Evolutionary conservation across 2,888 invertebrate genomes (phyloP), one percentile per base, ranked within the genome.

Genomic region (Esperia sulphurella): DNA sequence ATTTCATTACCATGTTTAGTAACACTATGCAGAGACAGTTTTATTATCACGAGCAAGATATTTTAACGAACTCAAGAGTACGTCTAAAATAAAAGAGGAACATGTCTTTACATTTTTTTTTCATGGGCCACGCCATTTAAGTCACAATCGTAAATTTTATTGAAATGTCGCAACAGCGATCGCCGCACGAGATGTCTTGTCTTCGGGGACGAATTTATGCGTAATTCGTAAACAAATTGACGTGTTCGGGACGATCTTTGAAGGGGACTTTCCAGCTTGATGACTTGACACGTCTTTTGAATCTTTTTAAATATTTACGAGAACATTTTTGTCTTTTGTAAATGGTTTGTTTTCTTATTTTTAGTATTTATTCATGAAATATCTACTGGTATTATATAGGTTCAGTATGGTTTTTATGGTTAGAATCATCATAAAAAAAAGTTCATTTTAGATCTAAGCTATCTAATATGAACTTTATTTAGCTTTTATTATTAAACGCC

Each of bases 141-240:
- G 88, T 86, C 85, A 84, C 77, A 83, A 87, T 85, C 88, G 88
- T 88, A 88, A 89, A 88, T 89, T 88, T 88, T 88, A 89, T 89
- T 88, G 87, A 89, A 88, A 87, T 84, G 88, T 87, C 86, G 83
- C 82, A 79, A 81, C 83, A 81, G 75, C 82, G 86, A 88, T 88
- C 85, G 83, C 83, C 77, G 84, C 77, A 76, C 80, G 83, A 87
- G 86, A 87, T 86, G 83, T 76, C 84, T 83, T 83, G 83, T 86
- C 86, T 82, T 78, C 71, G 69, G 83, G 83, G 84, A 88, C 84
- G 88, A 86, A 86, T 89, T 88, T 88, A 88, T 87, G 82, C 85
- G 83, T 88, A 86, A 88, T 87, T 86, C 84, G 83, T 88, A 88
- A 81, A 88, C 88, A 88, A 89, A 89, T 88, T 87, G 88, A 88